Evolutionary conservation across 2,113 vertebrate species (phyloP), one percentile per base, ranked within the genome.

Genomic region (Echinops telfairi): DNA sequence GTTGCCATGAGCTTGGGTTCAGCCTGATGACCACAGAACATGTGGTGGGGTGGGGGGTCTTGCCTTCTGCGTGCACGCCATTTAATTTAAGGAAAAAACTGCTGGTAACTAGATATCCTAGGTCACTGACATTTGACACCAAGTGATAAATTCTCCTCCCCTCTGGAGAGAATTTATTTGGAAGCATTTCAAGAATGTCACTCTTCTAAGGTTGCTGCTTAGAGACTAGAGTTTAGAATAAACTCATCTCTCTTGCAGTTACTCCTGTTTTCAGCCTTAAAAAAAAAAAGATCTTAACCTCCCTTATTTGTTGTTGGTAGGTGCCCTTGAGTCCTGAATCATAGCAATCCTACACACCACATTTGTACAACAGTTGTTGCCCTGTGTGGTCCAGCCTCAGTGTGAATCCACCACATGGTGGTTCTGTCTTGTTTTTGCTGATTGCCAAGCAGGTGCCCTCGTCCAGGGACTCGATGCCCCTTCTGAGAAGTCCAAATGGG

Each of bases 131-230:
- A 81, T 96, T 97, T 97, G 97, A 93, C 91, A 86, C 58, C 90
- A 5, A 97, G 43, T 76, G 95, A 81, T 95, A 94, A 82, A 88
- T 95, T 97, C 89, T 22, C 27, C 79, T 95, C 60, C 92, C 10
- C 58, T 73, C 58, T 73, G 90, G 87, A n/a, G 84, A 53, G 95
- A 91, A 86, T 92, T 68, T 89, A 29, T 78, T 88, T 92, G 94
- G 79, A 95, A 89, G 43, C 71, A 86, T 95, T 93, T 97, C 77
- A 96, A 95, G 90, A 97, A 96, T 97, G 79, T 73, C 36, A n/a
- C 97, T 91, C 53, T 97, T 95, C 90, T 60, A 70, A 86, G 86
- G 76, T 90, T 96, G 43, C 17, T 77, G 9, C 95, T 95, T 89
- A 91, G 70, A 91, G 70, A 60, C 12, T 62, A 64, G 36, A 64